Evolutionary conservation across 2,888 invertebrate genomes (phyloP).

Genomic region (Tachina fera): DNA sequence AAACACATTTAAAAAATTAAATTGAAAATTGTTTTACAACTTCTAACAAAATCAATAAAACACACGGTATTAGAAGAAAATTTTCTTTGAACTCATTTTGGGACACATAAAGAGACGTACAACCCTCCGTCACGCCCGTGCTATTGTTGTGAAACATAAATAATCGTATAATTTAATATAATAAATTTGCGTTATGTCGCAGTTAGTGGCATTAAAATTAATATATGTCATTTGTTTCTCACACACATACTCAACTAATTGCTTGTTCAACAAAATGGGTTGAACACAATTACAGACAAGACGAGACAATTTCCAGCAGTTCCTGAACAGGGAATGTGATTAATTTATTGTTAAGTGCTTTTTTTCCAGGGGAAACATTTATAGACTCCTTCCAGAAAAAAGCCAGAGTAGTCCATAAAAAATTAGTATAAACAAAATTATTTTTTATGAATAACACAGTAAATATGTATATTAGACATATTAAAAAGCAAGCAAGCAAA

Average conservation of each 20-base stretch:
- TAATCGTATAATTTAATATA: slow-evolving; percentile 57
- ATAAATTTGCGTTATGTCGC: slow-evolving; percentile 58
- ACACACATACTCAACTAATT: slow-evolving; percentile 60
- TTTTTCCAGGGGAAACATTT: too few species aligned
- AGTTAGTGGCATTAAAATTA: slow-evolving; percentile 59
- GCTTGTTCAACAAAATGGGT: slow-evolving; percentile 49
- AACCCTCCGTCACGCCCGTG: background rate
- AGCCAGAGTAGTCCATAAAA: too few species aligned
- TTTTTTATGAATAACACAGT: too few species aligned
- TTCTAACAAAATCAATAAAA: background rate
- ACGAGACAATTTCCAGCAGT: slow-evolving; percentile 14
- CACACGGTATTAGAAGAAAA: background rate
- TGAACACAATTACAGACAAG: background rate
- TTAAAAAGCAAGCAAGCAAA: too few species aligned
- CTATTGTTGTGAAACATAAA: slow-evolving; percentile 10
- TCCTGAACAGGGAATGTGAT: background rate
- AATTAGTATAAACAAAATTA: too few species aligned
- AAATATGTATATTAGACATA: too few species aligned
- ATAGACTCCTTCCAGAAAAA: too few species aligned
- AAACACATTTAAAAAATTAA: background rate
- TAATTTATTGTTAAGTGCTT: too few species aligned
- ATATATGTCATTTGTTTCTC: slow-evolving; percentile 59
- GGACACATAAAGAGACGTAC: background rate
- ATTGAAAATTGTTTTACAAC: background rate
- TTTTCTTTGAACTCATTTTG: slow-evolving; percentile 9